phyloP scores from a whole-genome alignment of 2,797 vertebrate species.

The Tiaroga cobitis region DNA sequence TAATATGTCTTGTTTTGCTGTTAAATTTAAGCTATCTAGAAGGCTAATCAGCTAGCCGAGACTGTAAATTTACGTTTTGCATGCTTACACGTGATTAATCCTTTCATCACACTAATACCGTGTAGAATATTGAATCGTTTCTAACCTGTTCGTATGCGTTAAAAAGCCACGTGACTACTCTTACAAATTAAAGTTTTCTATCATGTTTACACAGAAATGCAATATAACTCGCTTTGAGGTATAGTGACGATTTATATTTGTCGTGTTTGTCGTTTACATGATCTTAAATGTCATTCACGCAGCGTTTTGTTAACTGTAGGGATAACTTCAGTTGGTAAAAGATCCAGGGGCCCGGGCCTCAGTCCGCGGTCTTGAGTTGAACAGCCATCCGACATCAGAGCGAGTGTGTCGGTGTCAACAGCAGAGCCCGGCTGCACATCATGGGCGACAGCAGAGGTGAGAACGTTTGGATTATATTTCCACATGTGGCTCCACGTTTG shows the following conservation, averaged over 20 bases:
- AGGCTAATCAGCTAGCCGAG: conserved; percentile 22
- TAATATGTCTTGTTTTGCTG: background rate
- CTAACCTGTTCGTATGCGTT: background rate
- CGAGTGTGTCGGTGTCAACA: conserved; percentile 54
- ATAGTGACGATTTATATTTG: background rate
- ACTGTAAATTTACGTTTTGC: conserved; percentile 2
- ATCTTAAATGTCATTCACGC: background rate
- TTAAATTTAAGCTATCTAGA: background rate
- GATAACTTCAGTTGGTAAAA: conserved; percentile 10
- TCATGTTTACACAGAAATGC: background rate
- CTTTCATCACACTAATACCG: background rate
- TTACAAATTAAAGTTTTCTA: background rate
- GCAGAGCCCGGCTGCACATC: conserved; percentile 59
- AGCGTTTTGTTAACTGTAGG: conserved; percentile 27
- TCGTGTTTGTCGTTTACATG: background rate
- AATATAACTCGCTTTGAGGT: background rate
- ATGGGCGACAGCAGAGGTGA: conserved; percentile 85
- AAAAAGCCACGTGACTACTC: background rate
- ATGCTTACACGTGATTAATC: background rate
- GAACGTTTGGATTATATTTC: conserved; percentile 32
- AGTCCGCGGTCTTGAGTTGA: conserved; percentile 82
- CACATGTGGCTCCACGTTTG: background rate
- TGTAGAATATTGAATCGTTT: background rate
- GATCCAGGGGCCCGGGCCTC: conserved; percentile 75
- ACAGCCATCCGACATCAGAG: conserved; percentile 59